Percentiles rank a stretch among this genome's conserved stretches.
Evolutionary conservation across 1,140 invertebrate genomes (phyloP).

Genomic region (Panagrolaimus sp.): DNA sequence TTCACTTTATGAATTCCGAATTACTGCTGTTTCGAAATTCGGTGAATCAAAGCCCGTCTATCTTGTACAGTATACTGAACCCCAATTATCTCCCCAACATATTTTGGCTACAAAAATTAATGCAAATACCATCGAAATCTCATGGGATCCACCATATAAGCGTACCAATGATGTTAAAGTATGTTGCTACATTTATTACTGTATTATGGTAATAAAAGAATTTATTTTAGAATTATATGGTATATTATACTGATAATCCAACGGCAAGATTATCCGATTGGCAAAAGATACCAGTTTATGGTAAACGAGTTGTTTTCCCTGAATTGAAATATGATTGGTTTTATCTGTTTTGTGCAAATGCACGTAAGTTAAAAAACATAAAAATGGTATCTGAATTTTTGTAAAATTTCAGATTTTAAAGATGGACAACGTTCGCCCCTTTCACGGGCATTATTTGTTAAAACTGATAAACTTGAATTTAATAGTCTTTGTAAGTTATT

Average conservation of each 20-base stretch:
- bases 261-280: conserved; percentile 49
- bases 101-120: conserved; percentile 56
- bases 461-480: conserved; percentile 59
- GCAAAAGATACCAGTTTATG: conserved; percentile 55
- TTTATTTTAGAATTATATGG: conserved; percentile 54
- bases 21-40: conserved; percentile 56
- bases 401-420: conserved; percentile 54
- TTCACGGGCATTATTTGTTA: conserved; percentile 55
- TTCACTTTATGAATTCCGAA: conserved; percentile 58
- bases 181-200: not conserved
- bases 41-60: conserved; percentile 56
- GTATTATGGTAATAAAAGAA: not conserved
- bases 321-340: conserved; percentile 54
- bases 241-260: conserved; percentile 59
- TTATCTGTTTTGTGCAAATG: no score
- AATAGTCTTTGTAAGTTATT: conserved; percentile 51
- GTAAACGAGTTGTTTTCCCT: conserved; percentile 52
- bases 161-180: conserved; percentile 53
- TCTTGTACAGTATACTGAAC: conserved; percentile 58
- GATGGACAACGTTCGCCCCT: conserved; percentile 58
- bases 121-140: conserved; percentile 55
- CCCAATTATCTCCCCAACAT: conserved; percentile 57
- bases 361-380: no score
- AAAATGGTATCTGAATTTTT: conserved; percentile 59
- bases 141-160: conserved; percentile 59